Percentiles rank a stretch among this genome's conserved stretches.
Evolutionary conservation across 2,797 vertebrate species (phyloP).

Genomic region (Poecile montanus): DNA sequence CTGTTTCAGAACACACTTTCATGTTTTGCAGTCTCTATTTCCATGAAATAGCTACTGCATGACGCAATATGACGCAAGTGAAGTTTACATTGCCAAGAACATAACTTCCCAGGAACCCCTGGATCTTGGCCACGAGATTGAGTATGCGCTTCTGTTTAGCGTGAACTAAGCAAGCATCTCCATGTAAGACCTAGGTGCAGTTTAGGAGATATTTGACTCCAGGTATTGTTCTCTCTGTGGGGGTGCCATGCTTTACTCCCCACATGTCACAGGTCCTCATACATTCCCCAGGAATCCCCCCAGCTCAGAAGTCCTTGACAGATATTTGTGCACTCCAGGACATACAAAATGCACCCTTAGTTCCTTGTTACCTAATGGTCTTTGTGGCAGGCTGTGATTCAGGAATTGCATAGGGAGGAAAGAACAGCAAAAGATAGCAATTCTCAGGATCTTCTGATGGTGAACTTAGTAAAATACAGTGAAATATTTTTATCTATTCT

Average conservation of each 20-base stretch:
- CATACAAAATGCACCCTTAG: background rate
- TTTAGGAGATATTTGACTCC: background rate
- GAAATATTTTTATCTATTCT: background rate
- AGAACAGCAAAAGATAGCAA: background rate
- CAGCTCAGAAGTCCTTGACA: background rate
- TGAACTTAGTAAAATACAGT: background rate
- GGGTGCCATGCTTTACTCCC: background rate
- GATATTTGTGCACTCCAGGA: background rate
- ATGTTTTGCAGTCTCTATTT: background rate
- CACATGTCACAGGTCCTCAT: accelerated
- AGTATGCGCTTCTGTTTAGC: background rate
- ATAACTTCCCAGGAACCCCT: background rate
- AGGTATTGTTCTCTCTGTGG: background rate
- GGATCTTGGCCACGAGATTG: background rate
- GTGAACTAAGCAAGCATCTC: background rate
- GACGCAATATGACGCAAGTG: background rate
- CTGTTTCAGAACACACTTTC: background rate
- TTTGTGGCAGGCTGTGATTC: background rate
- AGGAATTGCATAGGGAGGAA: background rate
- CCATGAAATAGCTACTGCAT: background rate
- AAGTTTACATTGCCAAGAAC: background rate
- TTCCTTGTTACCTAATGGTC: background rate
- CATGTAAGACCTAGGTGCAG: background rate
- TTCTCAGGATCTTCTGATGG: background rate
- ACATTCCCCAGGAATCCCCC: background rate